Evolutionary conservation across 2,797 vertebrate genomes (phyloP), one percentile per base, ranked within the genome.

Genomic region (Allobates femoralis): DNA sequence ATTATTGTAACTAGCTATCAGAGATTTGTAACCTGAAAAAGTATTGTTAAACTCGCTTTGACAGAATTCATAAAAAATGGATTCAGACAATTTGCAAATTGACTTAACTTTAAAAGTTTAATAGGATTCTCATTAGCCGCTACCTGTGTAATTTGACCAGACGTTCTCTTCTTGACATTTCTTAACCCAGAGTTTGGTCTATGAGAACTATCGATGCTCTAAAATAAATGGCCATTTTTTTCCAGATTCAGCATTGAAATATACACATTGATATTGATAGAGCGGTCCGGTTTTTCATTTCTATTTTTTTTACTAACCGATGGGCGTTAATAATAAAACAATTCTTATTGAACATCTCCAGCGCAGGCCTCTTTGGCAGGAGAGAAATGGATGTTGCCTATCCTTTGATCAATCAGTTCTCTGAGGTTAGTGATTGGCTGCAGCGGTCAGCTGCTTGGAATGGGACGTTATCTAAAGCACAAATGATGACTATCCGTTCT

Each of bases 1-100:
- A 88, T 88, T 88, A 88, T 85, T 88, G 32, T 81, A 85, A 88
- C 87, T 58, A 81, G 71, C 77, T 77, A 81, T 85, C 67, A 69
- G 71, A 77, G 34, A 85, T 85, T 88, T 87, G 77, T 30, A 67
- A 58, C 60, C 78, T 64, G n/a, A 71, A 30, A 74, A 28, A 53
- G 53, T 56, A 14, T 18, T 10, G 21, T 82, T 74, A 56, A 83
- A 60, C n/a, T 26, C 16, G 10, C 51, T 32, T n/a, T 55, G 53
- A 84, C 58, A 74, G 18, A 28, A 53, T 51, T 66, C 50, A 60
- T 16, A 64, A 73, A 86, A 62, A 51, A 12, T 53, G 28, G 28
- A 66, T 50, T 51, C 62, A n/a, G 21, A 75, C 34, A 56, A 30
- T 71, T 28, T 51, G 34, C 12, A 80, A 19, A 83, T 83, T 41